phyloP scores from a whole-genome alignment of 1,140 invertebrate genomes.

The Drosophila subpulchrella region DNA sequence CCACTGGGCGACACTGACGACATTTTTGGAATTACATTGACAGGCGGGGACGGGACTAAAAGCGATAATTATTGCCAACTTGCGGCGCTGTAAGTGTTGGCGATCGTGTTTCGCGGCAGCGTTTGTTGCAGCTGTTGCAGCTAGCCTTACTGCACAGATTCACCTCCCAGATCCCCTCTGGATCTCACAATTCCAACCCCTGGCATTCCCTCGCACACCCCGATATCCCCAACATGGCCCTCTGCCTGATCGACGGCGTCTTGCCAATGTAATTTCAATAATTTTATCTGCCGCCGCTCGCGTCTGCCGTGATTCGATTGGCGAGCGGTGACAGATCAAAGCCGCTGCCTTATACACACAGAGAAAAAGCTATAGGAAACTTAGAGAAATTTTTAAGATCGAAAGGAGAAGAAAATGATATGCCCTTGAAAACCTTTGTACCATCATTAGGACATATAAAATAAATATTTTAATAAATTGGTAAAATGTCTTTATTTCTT shows the following conservation, averaged over 20 bases:
- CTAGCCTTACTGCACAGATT: not conserved
- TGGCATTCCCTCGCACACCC: slow-evolving; percentile 5
- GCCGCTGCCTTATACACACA: slow-evolving; percentile 17
- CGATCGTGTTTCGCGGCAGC: slow-evolving; percentile 57
- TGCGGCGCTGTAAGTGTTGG: slow-evolving; percentile 66
- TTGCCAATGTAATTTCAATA: slow-evolving; percentile 84
- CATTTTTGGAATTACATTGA: slow-evolving; percentile 83
- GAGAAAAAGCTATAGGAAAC: slow-evolving; percentile 8
- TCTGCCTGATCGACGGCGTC: slow-evolving; percentile 67
- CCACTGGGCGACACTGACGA: slow-evolving; percentile 78
- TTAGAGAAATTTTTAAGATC: not conserved
- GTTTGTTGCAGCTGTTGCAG: slow-evolving; percentile 11
- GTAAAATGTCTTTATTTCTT: too few species aligned
- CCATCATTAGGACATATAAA: not conserved
- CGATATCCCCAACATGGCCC: slow-evolving; percentile 7
- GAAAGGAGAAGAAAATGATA: too few species aligned
- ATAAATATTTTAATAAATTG: not conserved
- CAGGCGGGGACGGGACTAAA: slow-evolving; percentile 75
- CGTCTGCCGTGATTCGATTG: slow-evolving; percentile 79
- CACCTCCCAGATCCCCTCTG: too few species aligned
- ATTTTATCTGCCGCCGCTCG: slow-evolving; percentile 80
- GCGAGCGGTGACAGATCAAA: slow-evolving; percentile 82
- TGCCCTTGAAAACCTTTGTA: not conserved
- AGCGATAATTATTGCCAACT: slow-evolving; percentile 79
- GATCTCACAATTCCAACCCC: not conserved